A percentile compares a stretch with the other conserved stretches of the same genome.
These are phyloP conservation scores for Penaeus monodon DNA, from an alignment of 2,888 invertebrate species.

Conservation along the genomic window DNA sequence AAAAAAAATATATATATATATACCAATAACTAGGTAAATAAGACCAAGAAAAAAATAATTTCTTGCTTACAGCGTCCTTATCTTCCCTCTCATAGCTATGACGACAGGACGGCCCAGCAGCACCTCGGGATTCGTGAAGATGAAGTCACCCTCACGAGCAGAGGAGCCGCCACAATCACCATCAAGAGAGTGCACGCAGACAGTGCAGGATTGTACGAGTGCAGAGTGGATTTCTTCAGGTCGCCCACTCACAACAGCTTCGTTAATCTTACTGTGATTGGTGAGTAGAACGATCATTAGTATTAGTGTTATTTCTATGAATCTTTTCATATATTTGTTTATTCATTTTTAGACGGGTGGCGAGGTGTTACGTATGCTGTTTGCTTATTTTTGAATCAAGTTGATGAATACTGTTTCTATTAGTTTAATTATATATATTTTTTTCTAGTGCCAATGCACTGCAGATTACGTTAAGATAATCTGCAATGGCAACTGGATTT, in stretches of 20 bases:
- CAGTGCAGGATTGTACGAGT: slow-evolving; percentile 57
- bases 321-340: too few relatives aligned
- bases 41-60: not conserved
- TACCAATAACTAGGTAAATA: too few relatives aligned
- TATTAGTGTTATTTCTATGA: not conserved
- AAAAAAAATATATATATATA: too few relatives aligned
- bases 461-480: too few relatives aligned
- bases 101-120: slow-evolving; percentile 19
- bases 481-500: too few relatives aligned
- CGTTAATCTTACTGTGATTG: slow-evolving; percentile 63
- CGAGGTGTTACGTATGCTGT: too few relatives aligned
- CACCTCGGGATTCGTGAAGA: not conserved
- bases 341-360: too few relatives aligned
- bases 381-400: too few relatives aligned
- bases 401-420: too few relatives aligned
- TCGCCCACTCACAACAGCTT: slow-evolving; percentile 61
- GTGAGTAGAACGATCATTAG: slow-evolving; percentile 41
- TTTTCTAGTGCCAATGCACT: too few relatives aligned
- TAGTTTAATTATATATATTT: too few relatives aligned
- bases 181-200: slow-evolving; percentile 29
- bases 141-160: slow-evolving; percentile 12
- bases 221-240: slow-evolving; percentile 63
- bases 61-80: not conserved
- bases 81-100: slow-evolving; percentile 34
- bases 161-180: slow-evolving; percentile 49